Conservation (phyloP, 2,888 invertebrate genomes). For the Chloroclystis v-ata region DNA sequence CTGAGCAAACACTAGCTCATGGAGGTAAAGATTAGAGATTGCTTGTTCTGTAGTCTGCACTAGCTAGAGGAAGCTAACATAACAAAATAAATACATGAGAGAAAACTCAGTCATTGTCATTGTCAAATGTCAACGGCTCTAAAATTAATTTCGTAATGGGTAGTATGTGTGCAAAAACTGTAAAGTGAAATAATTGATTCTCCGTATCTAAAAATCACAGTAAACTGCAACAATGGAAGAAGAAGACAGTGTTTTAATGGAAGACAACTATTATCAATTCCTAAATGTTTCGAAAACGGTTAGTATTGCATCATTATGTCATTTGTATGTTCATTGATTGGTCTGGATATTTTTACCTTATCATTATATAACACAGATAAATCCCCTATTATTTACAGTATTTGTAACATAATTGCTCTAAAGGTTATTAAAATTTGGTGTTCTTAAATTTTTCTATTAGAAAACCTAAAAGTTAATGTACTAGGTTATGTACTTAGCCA, state of each 20-base stretch:
- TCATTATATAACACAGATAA: constrained; percentile 37
- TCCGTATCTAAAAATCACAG: constrained; percentile 31
- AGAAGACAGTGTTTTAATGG: constrained; percentile 81
- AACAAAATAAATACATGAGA: no score
- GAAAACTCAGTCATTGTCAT: no score
- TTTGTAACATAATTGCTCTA: neutral
- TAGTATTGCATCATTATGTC: constrained; percentile 71
- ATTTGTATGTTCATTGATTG: constrained; percentile 31
- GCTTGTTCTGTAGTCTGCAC: no score
- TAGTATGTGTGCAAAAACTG: neutral
- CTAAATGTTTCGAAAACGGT: constrained; percentile 91
- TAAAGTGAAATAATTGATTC: neutral
- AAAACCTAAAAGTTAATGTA: no score
- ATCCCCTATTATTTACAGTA: neutral
- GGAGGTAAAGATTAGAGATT: no score
- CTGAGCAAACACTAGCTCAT: no score
- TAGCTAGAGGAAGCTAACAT: no score
- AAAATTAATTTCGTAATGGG: no score
- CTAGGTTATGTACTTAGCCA: no score
- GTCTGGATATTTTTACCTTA: constrained; percentile 39
- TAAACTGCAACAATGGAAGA: constrained; percentile 76
- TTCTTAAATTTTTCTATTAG: no score
- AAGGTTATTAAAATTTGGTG: no score
- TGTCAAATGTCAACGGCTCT: no score
- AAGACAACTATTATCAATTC: constrained; percentile 93